Base-by-base conservation (phyloP, 2,888 invertebrate genomes). In the Aphidoletes aphidimyza region DNA sequence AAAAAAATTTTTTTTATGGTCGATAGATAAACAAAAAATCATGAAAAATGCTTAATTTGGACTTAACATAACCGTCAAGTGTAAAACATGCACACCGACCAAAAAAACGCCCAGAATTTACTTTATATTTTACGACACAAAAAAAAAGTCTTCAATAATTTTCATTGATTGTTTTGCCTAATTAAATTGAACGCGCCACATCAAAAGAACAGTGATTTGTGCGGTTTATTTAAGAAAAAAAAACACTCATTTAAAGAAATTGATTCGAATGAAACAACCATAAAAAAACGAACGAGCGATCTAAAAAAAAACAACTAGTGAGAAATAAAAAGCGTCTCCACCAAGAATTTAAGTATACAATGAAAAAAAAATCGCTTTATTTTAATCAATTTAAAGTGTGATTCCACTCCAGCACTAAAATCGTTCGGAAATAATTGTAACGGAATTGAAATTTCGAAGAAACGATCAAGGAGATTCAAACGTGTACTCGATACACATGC, bases 101-200 rank as follows among this genome's bases (percentile, higher is more conserved):
- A 54, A 54, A 54, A n/a, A 30, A 69, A 69, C 69, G n/a, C 69
- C 22, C 34, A 69, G 69, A 69, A 69, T 69, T n/a, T n/a, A 34
- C 69, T 26, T 69, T 69, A 69, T 30, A 34, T 81, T 81, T 81
- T 37, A 81, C 81, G 37, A 81, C 22, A n/a, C n/a, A n/a, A n/a
- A 81, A 81, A 36, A 19, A 81, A 37, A n/a, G 37, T 81, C 37
- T 81, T 37, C 81, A 36, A 81, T 81, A 81, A 81, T 81, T 81
- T 81, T 81, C 37, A 37, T 81, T 81, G 81, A 81, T 81, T 81
- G 81, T 81, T 81, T 81, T 37, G 37, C 8, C 37, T 81, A 81
- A 81, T 81, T 81, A 37, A 81, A 81, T 81, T 22, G 81, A 81
- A 37, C n/a, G 81, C 81, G 37, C 22, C 37, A 37, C 37, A 81